These are phyloP conservation scores for Catocala sponsa DNA, from an alignment of 2,888 invertebrate species.

Conservation along the genomic window DNA sequence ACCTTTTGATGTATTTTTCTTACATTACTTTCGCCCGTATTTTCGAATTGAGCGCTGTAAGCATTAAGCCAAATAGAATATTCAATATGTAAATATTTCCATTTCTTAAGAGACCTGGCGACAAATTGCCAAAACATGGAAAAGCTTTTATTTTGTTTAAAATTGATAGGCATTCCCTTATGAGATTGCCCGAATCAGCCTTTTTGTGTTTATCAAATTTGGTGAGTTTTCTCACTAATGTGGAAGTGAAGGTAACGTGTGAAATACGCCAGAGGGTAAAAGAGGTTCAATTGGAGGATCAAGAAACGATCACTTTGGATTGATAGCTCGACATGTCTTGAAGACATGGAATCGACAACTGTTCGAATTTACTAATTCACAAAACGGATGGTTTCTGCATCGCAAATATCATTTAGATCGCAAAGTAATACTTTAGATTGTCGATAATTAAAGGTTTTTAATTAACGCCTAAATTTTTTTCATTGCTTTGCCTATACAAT, in stretches of 20 bases:
- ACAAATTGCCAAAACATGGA: conserved; percentile 39
- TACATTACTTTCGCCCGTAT: conserved; percentile 2
- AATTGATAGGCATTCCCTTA: conserved; percentile 34
- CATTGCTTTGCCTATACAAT: too few species aligned
- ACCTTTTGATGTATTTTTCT: conserved; percentile 24
- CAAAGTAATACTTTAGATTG: too few species aligned
- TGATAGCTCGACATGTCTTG: too few species aligned
- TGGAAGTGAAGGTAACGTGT: conserved; percentile 16
- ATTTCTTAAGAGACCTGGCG: conserved; percentile 35
- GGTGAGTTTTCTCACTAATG: conserved; percentile 3
- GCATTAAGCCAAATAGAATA: conserved; percentile 38
- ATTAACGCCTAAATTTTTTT: too few species aligned
- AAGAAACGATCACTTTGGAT: too few species aligned
- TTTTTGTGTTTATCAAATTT: conserved; percentile 26
- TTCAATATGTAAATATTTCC: conserved; percentile 42
- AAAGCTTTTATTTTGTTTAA: conserved; percentile 49
- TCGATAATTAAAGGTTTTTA: too few species aligned
- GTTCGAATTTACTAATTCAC: too few species aligned
- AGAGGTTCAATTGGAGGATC: conserved; percentile 9
- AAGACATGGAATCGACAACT: too few species aligned
- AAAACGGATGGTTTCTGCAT: too few species aligned
- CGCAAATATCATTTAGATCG: too few species aligned
- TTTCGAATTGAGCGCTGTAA: background rate
- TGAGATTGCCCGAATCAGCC: conserved; percentile 18
- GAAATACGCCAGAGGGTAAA: conserved; percentile 22